Conservation (phyloP, 2,113 vertebrate genomes). For the Cephalopterus ornatus region DNA sequence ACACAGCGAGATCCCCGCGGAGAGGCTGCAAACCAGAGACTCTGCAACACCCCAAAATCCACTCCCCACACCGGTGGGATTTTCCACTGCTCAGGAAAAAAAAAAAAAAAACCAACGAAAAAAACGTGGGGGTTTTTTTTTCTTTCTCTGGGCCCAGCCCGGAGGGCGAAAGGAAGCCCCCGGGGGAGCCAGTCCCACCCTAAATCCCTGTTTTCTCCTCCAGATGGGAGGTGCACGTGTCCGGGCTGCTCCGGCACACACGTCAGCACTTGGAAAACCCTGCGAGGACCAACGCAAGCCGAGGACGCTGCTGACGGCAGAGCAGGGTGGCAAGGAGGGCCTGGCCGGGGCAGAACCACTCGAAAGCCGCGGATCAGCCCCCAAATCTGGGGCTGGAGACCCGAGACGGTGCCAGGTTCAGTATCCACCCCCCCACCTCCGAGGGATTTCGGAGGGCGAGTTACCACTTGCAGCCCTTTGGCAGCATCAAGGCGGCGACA, state of each 20-base stretch:
- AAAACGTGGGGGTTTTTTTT: too few species aligned
- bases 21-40: not conserved
- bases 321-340: not conserved
- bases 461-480: not conserved
- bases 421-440: not conserved
- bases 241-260: not conserved
- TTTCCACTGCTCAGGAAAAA: not conserved
- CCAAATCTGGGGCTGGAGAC: rapidly evolving
- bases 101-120: too few species aligned
- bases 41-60: rapidly evolving
- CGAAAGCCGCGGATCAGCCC: rapidly evolving
- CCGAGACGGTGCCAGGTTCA: not conserved
- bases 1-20: rapidly evolving
- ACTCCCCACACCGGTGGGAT: rapidly evolving
- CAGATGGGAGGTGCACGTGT: not conserved
- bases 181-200: not conserved
- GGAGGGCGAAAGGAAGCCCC: not conserved
- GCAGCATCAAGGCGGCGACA: rapidly evolving
- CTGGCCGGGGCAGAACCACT: not conserved
- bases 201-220: not conserved
- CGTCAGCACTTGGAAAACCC: not conserved
- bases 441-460: not conserved
- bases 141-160: not conserved
- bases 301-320: not conserved
- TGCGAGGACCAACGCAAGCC: not conserved